Evolutionary conservation across 1,140 invertebrate species (phyloP), one percentile per base, ranked within the genome.

Genomic region (Aphidius ervi): DNA sequence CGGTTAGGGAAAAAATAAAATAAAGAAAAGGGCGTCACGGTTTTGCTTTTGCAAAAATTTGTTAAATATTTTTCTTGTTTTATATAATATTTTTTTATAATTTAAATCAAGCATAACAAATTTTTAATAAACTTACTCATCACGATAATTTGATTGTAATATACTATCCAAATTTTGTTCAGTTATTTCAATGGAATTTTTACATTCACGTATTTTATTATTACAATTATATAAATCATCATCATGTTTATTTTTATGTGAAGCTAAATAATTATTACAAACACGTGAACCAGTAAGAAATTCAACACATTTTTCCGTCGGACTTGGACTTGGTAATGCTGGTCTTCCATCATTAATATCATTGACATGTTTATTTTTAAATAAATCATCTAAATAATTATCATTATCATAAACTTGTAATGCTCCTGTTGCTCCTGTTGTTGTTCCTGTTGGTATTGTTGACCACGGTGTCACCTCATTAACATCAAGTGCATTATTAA

Each of bases 221-320:
- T 64, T 50, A 9, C 55, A 49, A 58, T 50, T 54, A 41, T 65
- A 23, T n/a, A 62, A 62, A 62, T 58, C 45, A 63, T 65, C 63
- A 45, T 65, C 40, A 9, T 63, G 58, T n/a, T 58, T 59, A 37
- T 67, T 52, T 54, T 58, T 43, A 20, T 64, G 53, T 9, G 56
- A 47, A 58, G 49, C 52, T 41, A 65, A 23, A 20, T 57, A 62
- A 62, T 58, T 42, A 63, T 65, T 60, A 23, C 64, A 63, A 9
- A 59, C 62, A 46, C 72, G 70, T 9, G 72, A 64, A 55, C 71
- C 66, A 16, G 72, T 76, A 10, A 80, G 59, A 56, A 72, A 80
- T 50, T 78, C 74, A 31, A 80, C 73, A 67, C 78, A 80, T 68
- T 80, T 79, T 64, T 80, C 78, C 50, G 78, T 78, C 4, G 78